A percentile compares a stretch with the other conserved stretches of the same genome.
Evolutionary conservation across 2,113 vertebrate species (phyloP).

Genomic region (Onychostruthus taczanowskii): DNA sequence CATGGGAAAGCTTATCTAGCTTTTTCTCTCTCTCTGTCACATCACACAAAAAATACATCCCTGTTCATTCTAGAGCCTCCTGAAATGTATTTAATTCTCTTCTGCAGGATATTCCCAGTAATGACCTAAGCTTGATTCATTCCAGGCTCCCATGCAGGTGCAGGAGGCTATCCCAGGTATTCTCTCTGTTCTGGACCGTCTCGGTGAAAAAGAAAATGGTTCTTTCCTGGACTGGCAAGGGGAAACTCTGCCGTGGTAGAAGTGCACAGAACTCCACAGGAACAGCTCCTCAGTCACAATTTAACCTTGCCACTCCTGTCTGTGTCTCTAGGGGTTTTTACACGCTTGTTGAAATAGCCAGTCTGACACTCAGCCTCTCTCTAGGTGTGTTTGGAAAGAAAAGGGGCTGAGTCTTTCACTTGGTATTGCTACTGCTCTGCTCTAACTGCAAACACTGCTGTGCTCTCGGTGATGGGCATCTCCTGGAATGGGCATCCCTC

Average conservation of each 20-base stretch:
- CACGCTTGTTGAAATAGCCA: background rate
- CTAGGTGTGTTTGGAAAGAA: background rate
- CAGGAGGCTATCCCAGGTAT: conserved; percentile 39
- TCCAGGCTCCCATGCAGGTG: conserved; percentile 49
- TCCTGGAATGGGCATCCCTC: background rate
- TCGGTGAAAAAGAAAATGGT: conserved; percentile 47
- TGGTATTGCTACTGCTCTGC: background rate
- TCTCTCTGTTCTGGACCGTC: conserved; percentile 7
- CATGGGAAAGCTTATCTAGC: background rate
- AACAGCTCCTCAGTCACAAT: background rate
- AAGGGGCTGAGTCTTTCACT: background rate
- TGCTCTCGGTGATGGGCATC: background rate
- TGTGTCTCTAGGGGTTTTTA: background rate
- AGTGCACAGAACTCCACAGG: background rate
- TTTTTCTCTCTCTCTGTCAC: background rate
- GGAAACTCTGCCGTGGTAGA: conserved; percentile 27
- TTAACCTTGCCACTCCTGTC: background rate
- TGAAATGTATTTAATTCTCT: background rate
- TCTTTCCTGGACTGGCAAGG: conserved; percentile 56
- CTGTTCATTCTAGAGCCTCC: background rate
- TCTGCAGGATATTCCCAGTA: background rate
- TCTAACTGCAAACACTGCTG: background rate
- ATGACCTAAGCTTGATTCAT: background rate
- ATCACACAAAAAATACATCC: background rate
- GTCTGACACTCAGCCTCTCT: background rate